Evolutionary conservation across 2,797 vertebrate genomes (phyloP).

Genomic region (Loris lydekkerianus): DNA sequence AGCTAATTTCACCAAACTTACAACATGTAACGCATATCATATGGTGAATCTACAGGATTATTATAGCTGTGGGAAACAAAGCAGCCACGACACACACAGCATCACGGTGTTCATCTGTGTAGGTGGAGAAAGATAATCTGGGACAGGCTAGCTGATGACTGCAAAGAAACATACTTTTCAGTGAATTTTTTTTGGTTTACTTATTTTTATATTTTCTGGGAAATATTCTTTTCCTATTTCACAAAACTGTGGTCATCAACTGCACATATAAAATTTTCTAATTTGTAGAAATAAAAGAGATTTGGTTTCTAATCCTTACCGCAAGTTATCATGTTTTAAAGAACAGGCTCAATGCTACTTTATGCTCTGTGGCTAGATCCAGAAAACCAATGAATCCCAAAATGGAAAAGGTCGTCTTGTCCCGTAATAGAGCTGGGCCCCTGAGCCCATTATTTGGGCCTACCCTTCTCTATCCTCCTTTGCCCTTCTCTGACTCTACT

Average conservation of each 20-base stretch:
- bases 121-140: neutral
- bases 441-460: neutral
- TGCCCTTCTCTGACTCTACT: neutral
- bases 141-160: neutral
- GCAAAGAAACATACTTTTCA: slow-evolving; percentile 16
- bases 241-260: slow-evolving; percentile 30
- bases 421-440: neutral
- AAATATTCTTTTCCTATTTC: slow-evolving; percentile 26
- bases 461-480: neutral
- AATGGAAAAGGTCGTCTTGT: neutral
- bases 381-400: neutral
- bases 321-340: slow-evolving; percentile 7
- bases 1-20: slow-evolving; percentile 42
- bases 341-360: slow-evolving; percentile 12
- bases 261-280: slow-evolving; percentile 30
- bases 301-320: slow-evolving; percentile 25
- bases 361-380: slow-evolving; percentile 11
- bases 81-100: neutral
- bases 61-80: neutral
- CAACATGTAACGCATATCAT: neutral
- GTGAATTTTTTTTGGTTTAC: neutral
- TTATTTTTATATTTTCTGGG: slow-evolving; percentile 30
- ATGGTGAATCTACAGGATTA: neutral
- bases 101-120: neutral
- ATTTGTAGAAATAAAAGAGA: slow-evolving; percentile 44